Percentiles rank a stretch among this genome's conserved stretches.
These are phyloP conservation scores for Callionymus lyra DNA, from an alignment of 2,113 vertebrate species.

Conservation along the genomic window DNA sequence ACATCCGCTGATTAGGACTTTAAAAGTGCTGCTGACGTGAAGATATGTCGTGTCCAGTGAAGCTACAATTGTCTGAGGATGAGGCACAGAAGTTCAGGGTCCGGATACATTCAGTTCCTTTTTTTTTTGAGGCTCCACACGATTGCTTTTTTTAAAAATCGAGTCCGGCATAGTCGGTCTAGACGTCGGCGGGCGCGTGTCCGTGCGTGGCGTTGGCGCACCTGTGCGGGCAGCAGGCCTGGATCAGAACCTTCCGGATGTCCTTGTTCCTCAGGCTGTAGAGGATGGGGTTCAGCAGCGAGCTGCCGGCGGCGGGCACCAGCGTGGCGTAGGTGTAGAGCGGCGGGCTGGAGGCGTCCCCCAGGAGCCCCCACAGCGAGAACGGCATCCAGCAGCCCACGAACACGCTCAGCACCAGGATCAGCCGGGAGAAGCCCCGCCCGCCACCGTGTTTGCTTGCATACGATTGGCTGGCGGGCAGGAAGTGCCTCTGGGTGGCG, in stretches of 20 bases:
- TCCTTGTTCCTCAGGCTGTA: slow-evolving; percentile 91
- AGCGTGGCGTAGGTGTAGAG: slow-evolving; percentile 82
- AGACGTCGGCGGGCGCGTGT: slow-evolving; percentile 87
- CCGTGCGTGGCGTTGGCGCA: slow-evolving; percentile 60
- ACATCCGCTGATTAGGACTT: no score
- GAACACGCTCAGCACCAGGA: slow-evolving; percentile 81
- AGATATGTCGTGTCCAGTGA: slow-evolving; percentile 15
- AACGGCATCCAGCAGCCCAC: slow-evolving; percentile 92
- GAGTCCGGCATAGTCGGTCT: no score
- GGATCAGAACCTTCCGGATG: slow-evolving; percentile 82
- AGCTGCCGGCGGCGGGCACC: slow-evolving; percentile 85
- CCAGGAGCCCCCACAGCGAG: slow-evolving; percentile 82
- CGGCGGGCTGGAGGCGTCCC: slow-evolving; percentile 69
- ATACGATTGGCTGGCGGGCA: slow-evolving; percentile 73
- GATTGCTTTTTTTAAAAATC: background rate
- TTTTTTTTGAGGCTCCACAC: background rate
- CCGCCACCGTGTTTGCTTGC: slow-evolving; percentile 55
- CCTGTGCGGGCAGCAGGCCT: slow-evolving; percentile 73
- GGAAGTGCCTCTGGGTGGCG: slow-evolving; percentile 84
- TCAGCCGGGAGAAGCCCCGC: slow-evolving; percentile 61
- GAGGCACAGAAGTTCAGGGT: slow-evolving; percentile 52
- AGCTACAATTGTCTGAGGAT: slow-evolving; percentile 45
- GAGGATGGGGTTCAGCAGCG: slow-evolving; percentile 87
- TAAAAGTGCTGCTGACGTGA: no score
- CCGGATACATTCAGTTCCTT: slow-evolving; percentile 15